These are phyloP conservation scores for Cichladusa arquata DNA, from an alignment of 2,113 vertebrate species.

Conservation along the genomic window DNA sequence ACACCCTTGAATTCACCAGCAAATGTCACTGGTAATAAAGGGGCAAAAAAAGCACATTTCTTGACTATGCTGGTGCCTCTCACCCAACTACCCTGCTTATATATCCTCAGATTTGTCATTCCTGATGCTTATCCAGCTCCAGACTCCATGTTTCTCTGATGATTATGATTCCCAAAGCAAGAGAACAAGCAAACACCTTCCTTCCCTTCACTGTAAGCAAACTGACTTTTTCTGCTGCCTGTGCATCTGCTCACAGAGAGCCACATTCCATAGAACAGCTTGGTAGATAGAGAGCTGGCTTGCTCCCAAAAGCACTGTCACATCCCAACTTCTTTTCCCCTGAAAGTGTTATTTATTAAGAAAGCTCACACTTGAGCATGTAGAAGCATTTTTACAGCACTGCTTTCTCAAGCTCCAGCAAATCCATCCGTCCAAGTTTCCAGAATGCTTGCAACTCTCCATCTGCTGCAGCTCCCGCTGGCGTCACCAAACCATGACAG, in stretches of 20 bases:
- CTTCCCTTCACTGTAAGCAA: background rate
- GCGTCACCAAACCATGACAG: background rate
- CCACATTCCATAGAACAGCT: background rate
- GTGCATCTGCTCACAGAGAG: background rate
- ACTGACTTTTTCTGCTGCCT: background rate
- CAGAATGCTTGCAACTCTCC: constrained; percentile 8
- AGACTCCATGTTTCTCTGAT: background rate
- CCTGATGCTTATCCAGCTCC: background rate
- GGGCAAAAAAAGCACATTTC: background rate
- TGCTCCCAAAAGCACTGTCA: background rate
- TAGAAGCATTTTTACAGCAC: background rate
- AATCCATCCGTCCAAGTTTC: background rate
- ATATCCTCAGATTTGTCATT: background rate
- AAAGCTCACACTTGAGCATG: background rate
- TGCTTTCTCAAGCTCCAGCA: background rate
- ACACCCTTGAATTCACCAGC: background rate
- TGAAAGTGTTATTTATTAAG: background rate
- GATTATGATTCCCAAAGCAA: background rate
- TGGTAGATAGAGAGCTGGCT: background rate
- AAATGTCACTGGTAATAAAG: background rate
- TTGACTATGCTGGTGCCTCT: background rate
- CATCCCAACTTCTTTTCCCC: background rate
- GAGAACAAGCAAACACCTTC: background rate
- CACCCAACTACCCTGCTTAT: background rate
- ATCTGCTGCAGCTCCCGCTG: constrained; percentile 9